Evolutionary conservation across 2,888 invertebrate genomes (phyloP).

Genomic region (Eremobia ochroleuca): DNA sequence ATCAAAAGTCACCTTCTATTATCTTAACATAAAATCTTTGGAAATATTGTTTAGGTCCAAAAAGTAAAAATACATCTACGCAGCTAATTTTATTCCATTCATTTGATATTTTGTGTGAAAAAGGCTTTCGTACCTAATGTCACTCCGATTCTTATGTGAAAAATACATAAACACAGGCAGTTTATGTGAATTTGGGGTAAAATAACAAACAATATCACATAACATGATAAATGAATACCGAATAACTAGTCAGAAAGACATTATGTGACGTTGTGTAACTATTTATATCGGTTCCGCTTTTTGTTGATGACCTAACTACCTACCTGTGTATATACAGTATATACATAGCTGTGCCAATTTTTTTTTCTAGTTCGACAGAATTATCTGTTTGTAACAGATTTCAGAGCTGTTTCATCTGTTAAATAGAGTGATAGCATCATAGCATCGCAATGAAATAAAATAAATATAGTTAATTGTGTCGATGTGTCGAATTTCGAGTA

Average conservation of each 20-base stretch:
- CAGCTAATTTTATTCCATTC: not conserved
- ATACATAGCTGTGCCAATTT: constrained; percentile 51
- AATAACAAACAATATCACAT: constrained; percentile 40
- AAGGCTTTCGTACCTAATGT: not conserved
- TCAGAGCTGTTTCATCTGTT: not conserved
- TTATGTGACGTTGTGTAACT: constrained; percentile 22
- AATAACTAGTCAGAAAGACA: constrained; percentile 32
- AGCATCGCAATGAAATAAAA: not conserved
- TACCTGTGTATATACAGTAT: too few relatives aligned
- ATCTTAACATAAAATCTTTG: not conserved
- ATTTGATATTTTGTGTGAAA: not conserved
- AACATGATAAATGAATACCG: constrained; percentile 30
- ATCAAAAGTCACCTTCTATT: not conserved
- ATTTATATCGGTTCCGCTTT: constrained; percentile 27
- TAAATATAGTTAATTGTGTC: constrained; percentile 14
- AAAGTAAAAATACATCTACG: constrained; percentile 4
- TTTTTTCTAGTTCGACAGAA: constrained; percentile 24
- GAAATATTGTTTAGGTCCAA: not conserved
- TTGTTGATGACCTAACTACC: constrained; percentile 17
- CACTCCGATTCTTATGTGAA: not conserved
- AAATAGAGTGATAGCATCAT: not conserved
- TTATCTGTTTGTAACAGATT: constrained; percentile 5
- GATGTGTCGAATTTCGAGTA: constrained; percentile 24
- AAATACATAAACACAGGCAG: not conserved
- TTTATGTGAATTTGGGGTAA: constrained; percentile 33